Percentiles rank a stretch among this genome's conserved stretches.
Conservation (phyloP, 2,888 invertebrate genomes). For the Thereva nobilitata region DNA sequence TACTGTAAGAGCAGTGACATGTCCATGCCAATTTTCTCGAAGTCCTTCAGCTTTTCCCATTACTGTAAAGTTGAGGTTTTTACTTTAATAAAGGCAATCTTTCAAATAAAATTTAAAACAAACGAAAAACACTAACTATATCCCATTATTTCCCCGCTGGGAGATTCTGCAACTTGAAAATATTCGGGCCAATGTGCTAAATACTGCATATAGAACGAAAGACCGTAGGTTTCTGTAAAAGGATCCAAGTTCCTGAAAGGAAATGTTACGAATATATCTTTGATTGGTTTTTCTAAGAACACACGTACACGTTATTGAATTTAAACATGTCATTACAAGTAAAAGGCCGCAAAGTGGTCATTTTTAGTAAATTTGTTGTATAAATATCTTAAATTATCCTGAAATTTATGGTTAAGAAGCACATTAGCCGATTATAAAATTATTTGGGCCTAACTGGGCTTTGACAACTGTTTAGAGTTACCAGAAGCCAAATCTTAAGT, state of each 20-base stretch:
- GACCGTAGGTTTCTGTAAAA: constrained; percentile 93
- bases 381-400: neutral
- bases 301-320: constrained; percentile 91
- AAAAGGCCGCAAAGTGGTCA: constrained; percentile 92
- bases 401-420: too few species aligned
- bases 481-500: too few species aligned
- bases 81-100: neutral
- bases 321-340: constrained; percentile 92
- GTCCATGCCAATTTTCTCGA: constrained; percentile 97
- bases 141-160: constrained; percentile 96
- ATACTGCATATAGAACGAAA: constrained; percentile 97
- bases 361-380: constrained; percentile 56
- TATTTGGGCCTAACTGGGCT: too few species aligned
- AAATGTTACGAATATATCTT: constrained; percentile 2
- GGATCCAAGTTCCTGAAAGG: constrained; percentile 90
- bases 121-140: constrained; percentile 75
- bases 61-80: constrained; percentile 65
- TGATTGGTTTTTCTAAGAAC: neutral
- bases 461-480: too few species aligned
- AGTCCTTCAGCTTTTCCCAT: constrained; percentile 99
- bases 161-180: constrained; percentile 95
- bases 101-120: neutral
- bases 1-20: constrained; percentile 97
- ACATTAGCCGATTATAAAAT: too few species aligned
- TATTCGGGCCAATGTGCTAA: constrained; percentile 98